These are phyloP conservation scores for Nowickia ferox DNA, from an alignment of 2,888 invertebrate species.

Conservation along the genomic window DNA sequence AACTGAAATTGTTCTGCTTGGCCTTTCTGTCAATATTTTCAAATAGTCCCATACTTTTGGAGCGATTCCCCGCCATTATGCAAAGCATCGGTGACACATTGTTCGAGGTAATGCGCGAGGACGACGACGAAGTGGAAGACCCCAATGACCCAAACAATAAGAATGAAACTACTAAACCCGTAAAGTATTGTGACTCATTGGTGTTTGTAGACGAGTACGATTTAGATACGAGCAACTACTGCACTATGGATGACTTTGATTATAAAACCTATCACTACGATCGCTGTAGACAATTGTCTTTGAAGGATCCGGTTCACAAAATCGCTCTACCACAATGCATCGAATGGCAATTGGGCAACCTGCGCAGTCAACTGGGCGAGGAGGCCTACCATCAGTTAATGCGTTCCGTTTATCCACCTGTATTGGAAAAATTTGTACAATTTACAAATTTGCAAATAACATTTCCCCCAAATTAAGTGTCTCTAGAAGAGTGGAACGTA, in stretches of 20 bases:
- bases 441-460: constrained; percentile 81
- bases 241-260: constrained; percentile 84
- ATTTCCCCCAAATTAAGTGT: constrained; percentile 64
- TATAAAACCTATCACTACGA: constrained; percentile 88
- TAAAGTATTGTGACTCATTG: constrained; percentile 82
- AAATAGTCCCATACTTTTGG: constrained; percentile 87
- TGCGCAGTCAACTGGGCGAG: constrained; percentile 90
- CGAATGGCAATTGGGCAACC: constrained; percentile 87
- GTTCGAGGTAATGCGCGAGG: constrained; percentile 90
- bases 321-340: constrained; percentile 89
- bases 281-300: constrained; percentile 86
- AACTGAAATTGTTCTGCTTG: constrained; percentile 91
- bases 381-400: constrained; percentile 90
- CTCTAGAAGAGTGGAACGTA: neutral
- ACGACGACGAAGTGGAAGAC: constrained; percentile 84
- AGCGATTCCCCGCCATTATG: constrained; percentile 89
- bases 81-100: constrained; percentile 90
- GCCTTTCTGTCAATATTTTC: constrained; percentile 89
- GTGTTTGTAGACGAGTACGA: constrained; percentile 83
- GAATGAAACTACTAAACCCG: constrained; percentile 49
- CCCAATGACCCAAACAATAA: constrained; percentile 50
- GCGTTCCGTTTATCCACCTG: constrained; percentile 89
- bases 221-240: constrained; percentile 79
- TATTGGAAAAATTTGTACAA: constrained; percentile 88
- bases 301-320: constrained; percentile 91